These are phyloP conservation scores for Chymomyza costata DNA, from an alignment of 1,140 invertebrate genomes.

Conservation along the genomic window DNA sequence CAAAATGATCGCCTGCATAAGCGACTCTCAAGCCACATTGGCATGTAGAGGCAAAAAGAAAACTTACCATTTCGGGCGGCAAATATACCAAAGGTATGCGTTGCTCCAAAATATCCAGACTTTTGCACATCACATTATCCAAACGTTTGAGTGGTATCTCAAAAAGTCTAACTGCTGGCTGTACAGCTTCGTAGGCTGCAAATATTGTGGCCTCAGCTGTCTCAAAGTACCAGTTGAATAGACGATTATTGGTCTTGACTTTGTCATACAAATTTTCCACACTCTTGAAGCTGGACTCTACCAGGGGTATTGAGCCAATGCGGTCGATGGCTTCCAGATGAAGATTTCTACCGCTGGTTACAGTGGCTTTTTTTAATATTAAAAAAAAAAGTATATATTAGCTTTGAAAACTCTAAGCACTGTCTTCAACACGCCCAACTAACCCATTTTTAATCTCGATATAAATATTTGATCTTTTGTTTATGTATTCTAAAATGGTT, in stretches of 20 bases:
- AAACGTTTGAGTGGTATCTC: conserved; percentile 83
- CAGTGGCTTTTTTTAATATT: conserved; percentile 36
- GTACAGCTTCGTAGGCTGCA: conserved; percentile 80
- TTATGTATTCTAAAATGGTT: too few species aligned
- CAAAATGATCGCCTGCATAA: conserved; percentile 44
- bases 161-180: conserved; percentile 81
- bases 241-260: conserved; percentile 80
- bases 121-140: conserved; percentile 84
- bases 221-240: conserved; percentile 84
- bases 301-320: conserved; percentile 82
- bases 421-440: conserved; percentile 12
- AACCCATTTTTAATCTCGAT: conserved; percentile 67
- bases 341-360: conserved; percentile 53
- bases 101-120: conserved; percentile 85
- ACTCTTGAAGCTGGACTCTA: conserved; percentile 82
- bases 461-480: too few species aligned
- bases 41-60: conserved; percentile 13
- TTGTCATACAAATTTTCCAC: conserved; percentile 82
- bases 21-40: conserved; percentile 18
- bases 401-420: not conserved
- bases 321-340: conserved; percentile 80
- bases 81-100: conserved; percentile 85
- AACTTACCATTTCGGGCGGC: conserved; percentile 83
- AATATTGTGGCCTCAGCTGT: conserved; percentile 83
- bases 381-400: not conserved